phyloP scores from a whole-genome alignment of 2,888 invertebrate genomes.

The Selenia dentaria region DNA sequence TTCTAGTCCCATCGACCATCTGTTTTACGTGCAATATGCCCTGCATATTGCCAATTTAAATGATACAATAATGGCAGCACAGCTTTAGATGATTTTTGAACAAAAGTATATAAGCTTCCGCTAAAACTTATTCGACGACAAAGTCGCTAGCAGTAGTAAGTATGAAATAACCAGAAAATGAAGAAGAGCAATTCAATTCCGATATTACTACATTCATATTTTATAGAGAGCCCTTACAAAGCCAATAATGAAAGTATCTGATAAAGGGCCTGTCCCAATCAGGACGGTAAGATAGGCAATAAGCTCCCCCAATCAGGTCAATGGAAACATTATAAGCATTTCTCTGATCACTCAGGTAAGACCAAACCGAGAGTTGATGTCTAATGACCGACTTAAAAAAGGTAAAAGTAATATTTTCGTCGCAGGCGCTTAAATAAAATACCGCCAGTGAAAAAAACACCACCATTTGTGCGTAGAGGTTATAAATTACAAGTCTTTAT shows the following conservation, averaged over 20 bases:
- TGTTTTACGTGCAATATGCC: no score
- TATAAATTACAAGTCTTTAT: conserved; percentile 16
- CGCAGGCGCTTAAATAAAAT: conserved; percentile 11
- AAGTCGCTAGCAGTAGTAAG: no score
- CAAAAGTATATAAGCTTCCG: no score
- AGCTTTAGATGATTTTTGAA: no score
- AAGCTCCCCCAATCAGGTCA: conserved; percentile 20
- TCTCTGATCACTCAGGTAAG: conserved; percentile 19
- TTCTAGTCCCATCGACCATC: no score
- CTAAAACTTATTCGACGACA: no score
- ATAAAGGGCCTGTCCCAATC: conserved; percentile 4
- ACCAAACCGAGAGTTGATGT: conserved; percentile 21
- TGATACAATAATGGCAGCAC: no score
- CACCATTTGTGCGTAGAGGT: conserved; percentile 6
- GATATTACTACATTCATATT: neutral
- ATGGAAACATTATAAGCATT: conserved; percentile 24
- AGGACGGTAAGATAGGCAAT: conserved; percentile 8
- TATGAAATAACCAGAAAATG: no score
- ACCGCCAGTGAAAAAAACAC: conserved; percentile 10
- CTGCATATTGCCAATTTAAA: no score
- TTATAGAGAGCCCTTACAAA: neutral
- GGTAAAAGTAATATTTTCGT: conserved; percentile 12
- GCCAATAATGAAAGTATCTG: conserved; percentile 5
- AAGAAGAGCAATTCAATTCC: neutral
- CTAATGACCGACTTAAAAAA: conserved; percentile 22